Evolutionary conservation across 2,888 invertebrate species (phyloP), one percentile per base, ranked within the genome.

Genomic region (Palloptera scutellata): DNA sequence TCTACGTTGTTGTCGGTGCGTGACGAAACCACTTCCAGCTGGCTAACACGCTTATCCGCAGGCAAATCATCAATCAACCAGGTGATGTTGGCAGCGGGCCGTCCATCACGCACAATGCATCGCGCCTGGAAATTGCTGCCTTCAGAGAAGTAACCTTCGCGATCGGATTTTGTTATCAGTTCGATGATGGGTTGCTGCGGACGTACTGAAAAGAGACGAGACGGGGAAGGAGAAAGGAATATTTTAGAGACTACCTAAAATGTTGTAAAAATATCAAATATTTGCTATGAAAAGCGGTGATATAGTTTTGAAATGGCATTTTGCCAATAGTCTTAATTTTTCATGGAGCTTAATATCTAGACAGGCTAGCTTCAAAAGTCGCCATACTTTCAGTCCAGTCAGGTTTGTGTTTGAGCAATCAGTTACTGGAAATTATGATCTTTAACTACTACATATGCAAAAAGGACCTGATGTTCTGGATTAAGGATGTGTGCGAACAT

Each of bases 41-140:
- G 86, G 74, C 88, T 87, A 1, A 89, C 82, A 0, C 89, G 90
- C 9, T 87, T 86, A 1, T 87, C 84, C 30, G 93, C 86, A 0
- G 87, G 88, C 69, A 89, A 88, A 54, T 91, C 88, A 75, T 90
- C 91, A 57, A 93, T 82, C 76, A 86, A 90, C 89, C 93, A 91
- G n/a, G 88, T 87, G 73, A 94, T 89, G 76, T 90, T 92, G 1
- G 93, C 92, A 0, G 90, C 89, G 0, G 94, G 94, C 76, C 92
- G 86, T 5, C 92, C 93, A 70, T 89, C 88, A 61, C 88, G 86
- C 0, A 92, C 91, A 51, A 88, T 83, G 82, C 94, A 94, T 69
- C 88, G 88, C 0, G 91, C 91, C 74, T 85, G 84, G 77, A 93
- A 86, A 15, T 84, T 83, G 17, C 90, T 90, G 2, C 89, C 90